Evolutionary conservation across 2,797 vertebrate species (phyloP).

Genomic region (Lacerta agilis): DNA sequence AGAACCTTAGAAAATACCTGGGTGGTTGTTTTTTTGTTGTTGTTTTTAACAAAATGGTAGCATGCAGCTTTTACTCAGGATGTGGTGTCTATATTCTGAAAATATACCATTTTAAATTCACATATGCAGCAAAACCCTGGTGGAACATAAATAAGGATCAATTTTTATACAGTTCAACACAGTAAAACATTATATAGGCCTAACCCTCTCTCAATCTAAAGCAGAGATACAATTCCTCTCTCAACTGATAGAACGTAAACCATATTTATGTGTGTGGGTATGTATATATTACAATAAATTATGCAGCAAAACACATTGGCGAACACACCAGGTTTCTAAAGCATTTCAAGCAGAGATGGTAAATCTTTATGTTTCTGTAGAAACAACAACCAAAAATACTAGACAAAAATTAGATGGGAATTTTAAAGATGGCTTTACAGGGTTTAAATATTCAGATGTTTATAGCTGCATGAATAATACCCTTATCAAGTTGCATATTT

Average conservation of each 20-base stretch:
- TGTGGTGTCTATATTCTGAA: constrained; percentile 64
- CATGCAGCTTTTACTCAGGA: constrained; percentile 49
- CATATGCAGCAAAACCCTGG: constrained; percentile 59
- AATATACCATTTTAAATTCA: constrained; percentile 73
- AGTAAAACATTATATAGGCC: constrained; percentile 50
- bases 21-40: constrained; percentile 36
- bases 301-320: constrained; percentile 61
- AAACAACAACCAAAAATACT: constrained; percentile 34
- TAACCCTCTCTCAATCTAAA: constrained; percentile 50
- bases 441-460: constrained; percentile 75
- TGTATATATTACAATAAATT: constrained; percentile 61
- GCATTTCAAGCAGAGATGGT: constrained; percentile 58
- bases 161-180: constrained; percentile 64
- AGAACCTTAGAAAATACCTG: constrained; percentile 55
- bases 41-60: constrained; percentile 47
- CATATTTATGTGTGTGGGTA: constrained; percentile 61
- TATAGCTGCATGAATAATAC: constrained; percentile 64
- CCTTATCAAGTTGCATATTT: constrained; percentile 72
- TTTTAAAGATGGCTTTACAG: constrained; percentile 64
- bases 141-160: constrained; percentile 74
- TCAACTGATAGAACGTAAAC: constrained; percentile 53
- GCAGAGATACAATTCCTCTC: constrained; percentile 47
- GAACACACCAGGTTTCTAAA: constrained; percentile 54
- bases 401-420: constrained; percentile 53
- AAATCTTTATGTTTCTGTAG: constrained; percentile 57